phyloP scores from a whole-genome alignment of 2,797 vertebrate genomes.

The Pangasius krempfi region DNA sequence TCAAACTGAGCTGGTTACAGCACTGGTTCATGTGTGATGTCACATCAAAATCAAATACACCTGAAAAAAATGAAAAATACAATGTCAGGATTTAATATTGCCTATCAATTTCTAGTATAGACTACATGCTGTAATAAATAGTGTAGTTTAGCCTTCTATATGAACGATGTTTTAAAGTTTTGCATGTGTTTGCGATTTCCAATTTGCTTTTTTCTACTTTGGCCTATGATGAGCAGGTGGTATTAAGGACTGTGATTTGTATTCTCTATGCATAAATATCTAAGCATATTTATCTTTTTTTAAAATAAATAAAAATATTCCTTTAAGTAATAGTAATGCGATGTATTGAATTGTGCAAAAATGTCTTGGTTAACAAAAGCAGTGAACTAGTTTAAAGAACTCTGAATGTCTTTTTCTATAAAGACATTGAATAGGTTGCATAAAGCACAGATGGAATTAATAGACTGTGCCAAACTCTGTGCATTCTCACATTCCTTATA shows the following conservation, averaged over 20 bases:
- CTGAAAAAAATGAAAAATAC: background rate
- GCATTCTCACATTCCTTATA: slow-evolving; percentile 7
- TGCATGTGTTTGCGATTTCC: background rate
- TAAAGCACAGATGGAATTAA: background rate
- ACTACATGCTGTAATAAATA: background rate
- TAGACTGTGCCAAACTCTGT: background rate
- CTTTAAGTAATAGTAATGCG: no score
- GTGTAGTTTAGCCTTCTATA: background rate
- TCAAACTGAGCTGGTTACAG: background rate
- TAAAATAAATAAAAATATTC: background rate
- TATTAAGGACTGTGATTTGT: background rate
- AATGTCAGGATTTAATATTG: background rate
- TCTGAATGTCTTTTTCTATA: background rate
- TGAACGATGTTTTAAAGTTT: background rate
- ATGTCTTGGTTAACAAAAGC: background rate
- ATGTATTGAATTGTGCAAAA: background rate
- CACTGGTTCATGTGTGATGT: background rate
- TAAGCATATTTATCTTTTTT: background rate
- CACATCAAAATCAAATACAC: background rate
- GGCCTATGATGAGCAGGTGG: background rate
- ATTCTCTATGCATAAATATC: background rate
- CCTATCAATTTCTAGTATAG: background rate
- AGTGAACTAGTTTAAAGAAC: background rate
- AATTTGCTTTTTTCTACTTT: background rate
- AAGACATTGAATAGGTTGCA: background rate